Evolutionary conservation across 2,113 vertebrate genomes (phyloP).

Genomic region (Willisornis vidua): DNA sequence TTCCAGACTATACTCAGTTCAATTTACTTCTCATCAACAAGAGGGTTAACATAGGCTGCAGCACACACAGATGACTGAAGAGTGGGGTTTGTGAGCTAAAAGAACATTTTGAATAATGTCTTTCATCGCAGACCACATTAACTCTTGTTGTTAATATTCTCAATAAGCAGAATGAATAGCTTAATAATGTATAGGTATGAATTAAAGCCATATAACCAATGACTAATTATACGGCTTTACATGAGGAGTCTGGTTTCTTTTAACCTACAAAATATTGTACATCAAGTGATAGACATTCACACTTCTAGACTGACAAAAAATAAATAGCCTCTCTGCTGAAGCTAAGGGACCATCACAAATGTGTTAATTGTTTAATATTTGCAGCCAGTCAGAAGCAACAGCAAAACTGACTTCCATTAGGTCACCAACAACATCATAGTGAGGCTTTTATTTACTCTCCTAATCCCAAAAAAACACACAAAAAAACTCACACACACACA

Average conservation of each 20-base stretch:
- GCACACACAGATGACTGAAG: neutral
- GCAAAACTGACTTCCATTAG: neutral
- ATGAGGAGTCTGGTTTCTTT: neutral
- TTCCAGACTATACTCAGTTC: neutral
- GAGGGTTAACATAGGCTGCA: neutral
- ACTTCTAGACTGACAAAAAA: neutral
- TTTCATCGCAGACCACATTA: neutral
- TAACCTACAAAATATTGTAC: neutral
- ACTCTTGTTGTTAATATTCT: neutral
- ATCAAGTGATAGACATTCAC: neutral
- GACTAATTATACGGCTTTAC: neutral
- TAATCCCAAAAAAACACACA: neutral
- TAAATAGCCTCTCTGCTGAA: neutral
- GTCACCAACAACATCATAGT: neutral
- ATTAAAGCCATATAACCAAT: neutral
- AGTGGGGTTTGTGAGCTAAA: neutral
- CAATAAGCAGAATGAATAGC: neutral
- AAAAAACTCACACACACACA: too few species aligned
- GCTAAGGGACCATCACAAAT: neutral
- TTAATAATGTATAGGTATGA: neutral
- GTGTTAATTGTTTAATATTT: neutral
- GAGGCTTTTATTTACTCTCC: neutral
- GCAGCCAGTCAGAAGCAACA: neutral
- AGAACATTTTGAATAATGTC: rapidly evolving
- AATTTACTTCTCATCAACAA: neutral